Evolutionary conservation across 1,140 invertebrate genomes (phyloP).

Genomic region (Onthophagus taurus): DNA sequence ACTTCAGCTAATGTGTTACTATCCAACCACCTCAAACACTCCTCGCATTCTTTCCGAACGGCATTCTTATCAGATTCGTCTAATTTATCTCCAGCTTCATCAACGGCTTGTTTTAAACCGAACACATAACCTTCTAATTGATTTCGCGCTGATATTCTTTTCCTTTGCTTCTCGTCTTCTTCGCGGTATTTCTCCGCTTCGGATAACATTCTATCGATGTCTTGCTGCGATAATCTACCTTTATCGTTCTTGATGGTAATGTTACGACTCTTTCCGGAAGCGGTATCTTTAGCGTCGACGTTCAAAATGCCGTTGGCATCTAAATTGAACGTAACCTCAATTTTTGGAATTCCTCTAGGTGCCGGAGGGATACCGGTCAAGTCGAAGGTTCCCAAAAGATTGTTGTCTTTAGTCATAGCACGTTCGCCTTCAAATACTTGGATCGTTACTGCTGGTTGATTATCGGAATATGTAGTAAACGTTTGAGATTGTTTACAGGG

Average conservation of each 20-base stretch:
- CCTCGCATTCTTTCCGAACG: slow-evolving; percentile 45
- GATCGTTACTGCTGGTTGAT: slow-evolving; percentile 60
- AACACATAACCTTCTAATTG: slow-evolving; percentile 64
- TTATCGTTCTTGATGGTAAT: slow-evolving; percentile 59
- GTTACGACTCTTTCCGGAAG: slow-evolving; percentile 44
- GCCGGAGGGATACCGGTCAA: slow-evolving; percentile 51
- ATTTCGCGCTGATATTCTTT: slow-evolving; percentile 49
- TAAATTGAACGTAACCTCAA: slow-evolving; percentile 59
- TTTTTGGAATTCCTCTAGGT: slow-evolving; percentile 49
- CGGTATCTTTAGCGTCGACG: slow-evolving; percentile 47
- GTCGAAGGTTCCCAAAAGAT: slow-evolving; percentile 62
- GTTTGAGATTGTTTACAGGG: slow-evolving; percentile 54
- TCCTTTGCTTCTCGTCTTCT: slow-evolving; percentile 60
- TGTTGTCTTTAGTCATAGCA: slow-evolving; percentile 71
- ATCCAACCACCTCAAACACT: slow-evolving; percentile 54
- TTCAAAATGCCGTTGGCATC: slow-evolving; percentile 64
- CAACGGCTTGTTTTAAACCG: slow-evolving; percentile 37
- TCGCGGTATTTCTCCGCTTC: slow-evolving; percentile 53
- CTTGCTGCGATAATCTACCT: slow-evolving; percentile 6
- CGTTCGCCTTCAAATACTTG: slow-evolving; percentile 72
- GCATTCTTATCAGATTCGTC: background rate
- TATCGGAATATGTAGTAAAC: slow-evolving; percentile 57
- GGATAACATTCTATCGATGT: slow-evolving; percentile 62
- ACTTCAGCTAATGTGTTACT: slow-evolving; percentile 46
- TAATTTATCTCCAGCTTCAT: too few species aligned